phyloP scores from a whole-genome alignment of 2,888 invertebrate species.

The Cyaniris semiargus region DNA sequence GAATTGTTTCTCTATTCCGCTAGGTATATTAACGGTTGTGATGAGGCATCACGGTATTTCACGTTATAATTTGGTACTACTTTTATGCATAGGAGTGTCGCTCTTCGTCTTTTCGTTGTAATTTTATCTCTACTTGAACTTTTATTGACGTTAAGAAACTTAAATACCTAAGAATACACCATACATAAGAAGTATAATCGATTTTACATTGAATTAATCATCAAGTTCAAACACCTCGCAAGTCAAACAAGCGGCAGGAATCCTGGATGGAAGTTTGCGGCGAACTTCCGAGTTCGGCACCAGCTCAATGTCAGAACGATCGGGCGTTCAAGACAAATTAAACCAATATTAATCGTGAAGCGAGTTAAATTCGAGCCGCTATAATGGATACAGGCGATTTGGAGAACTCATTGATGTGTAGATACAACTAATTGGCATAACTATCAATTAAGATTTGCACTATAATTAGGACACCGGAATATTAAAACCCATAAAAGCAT shows the following conservation, averaged over 20 bases:
- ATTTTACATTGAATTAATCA: background rate
- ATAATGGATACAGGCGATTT: background rate
- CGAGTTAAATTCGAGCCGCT: slow-evolving; percentile 16
- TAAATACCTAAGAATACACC: too few species aligned
- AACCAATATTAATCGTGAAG: slow-evolving; percentile 36
- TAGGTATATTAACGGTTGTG: too few species aligned
- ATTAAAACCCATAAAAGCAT: background rate
- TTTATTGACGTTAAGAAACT: too few species aligned
- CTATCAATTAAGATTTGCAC: background rate
- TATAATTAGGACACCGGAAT: background rate
- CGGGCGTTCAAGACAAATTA: slow-evolving; percentile 36
- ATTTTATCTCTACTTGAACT: too few species aligned
- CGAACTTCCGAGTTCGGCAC: slow-evolving; percentile 38
- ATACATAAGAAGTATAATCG: background rate
- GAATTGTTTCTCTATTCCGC: too few species aligned
- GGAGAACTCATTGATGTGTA: background rate
- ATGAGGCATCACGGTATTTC: too few species aligned
- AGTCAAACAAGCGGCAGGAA: slow-evolving; percentile 38
- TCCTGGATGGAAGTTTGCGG: slow-evolving; percentile 37
- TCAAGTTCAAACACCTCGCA: slow-evolving; percentile 24
- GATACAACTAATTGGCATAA: background rate
- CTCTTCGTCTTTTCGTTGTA: too few species aligned
- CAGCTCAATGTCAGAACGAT: slow-evolving; percentile 35
- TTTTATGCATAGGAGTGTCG: too few species aligned
- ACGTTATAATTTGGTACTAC: too few species aligned